phyloP scores from a whole-genome alignment of 2,797 vertebrate genomes.

The Lagocephalus sceleratus region DNA sequence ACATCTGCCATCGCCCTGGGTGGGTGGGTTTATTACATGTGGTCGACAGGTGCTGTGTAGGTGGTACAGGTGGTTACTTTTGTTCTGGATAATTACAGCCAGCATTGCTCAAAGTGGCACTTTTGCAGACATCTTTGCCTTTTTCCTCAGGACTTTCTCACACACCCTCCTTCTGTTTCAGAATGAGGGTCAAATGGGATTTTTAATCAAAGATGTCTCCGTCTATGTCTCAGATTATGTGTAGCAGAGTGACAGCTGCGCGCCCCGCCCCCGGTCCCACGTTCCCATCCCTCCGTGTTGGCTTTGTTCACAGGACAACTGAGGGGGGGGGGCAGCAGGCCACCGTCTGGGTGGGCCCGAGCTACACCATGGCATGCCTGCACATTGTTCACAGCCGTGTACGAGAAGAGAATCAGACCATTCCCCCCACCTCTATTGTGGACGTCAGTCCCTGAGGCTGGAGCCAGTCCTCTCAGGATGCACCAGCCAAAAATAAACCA shows the following conservation, averaged over 20 bases:
- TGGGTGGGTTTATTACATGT: constrained; percentile 20
- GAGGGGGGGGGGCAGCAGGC: constrained; percentile 67
- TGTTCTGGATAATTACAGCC: constrained; percentile 4
- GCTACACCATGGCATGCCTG: constrained; percentile 46
- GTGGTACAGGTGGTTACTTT: constrained; percentile 8
- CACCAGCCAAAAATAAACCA: background rate
- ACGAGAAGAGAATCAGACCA: constrained; percentile 34
- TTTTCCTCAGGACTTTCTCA: too few relatives aligned
- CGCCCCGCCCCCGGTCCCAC: constrained; percentile 28
- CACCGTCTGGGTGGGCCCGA: constrained; percentile 78
- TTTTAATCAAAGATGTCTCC: too few relatives aligned
- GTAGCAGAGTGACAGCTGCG: constrained; percentile 73
- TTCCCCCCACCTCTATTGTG: constrained; percentile 50
- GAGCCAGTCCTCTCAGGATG: background rate
- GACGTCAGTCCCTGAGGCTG: constrained; percentile 10
- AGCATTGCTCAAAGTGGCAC: background rate
- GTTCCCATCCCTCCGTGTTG: constrained; percentile 41
- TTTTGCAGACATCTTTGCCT: constrained; percentile 6
- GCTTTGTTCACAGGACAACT: constrained; percentile 71
- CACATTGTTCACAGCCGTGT: constrained; percentile 48
- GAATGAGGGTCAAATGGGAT: too few relatives aligned
- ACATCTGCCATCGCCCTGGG: constrained; percentile 16
- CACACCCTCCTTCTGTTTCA: too few relatives aligned
- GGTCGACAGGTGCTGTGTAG: constrained; percentile 46
- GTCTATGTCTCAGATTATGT: constrained; percentile 36